A percentile compares a stretch with the other conserved stretches of the same genome.
Evolutionary conservation across 2,113 vertebrate genomes (phyloP).

Genomic region (Bubo blakistoni): DNA sequence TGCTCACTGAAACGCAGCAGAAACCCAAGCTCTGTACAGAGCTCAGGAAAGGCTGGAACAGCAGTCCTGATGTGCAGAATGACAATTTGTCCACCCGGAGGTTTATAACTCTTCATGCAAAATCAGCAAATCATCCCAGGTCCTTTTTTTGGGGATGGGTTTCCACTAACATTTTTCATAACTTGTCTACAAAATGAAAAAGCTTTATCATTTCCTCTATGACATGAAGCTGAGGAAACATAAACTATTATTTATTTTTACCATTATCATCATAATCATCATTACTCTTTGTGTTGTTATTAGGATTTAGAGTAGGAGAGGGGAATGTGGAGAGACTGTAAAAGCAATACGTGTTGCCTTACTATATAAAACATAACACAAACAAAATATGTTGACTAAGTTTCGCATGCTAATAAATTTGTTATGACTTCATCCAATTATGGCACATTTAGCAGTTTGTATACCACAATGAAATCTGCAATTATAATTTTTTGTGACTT

Average conservation of each 20-base stretch:
- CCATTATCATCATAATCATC: neutral
- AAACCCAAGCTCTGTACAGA: neutral
- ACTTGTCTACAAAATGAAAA: neutral
- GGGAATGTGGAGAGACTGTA: neutral
- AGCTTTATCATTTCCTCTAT: neutral
- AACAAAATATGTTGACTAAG: slow-evolving; percentile 15
- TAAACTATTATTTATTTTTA: neutral
- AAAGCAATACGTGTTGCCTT: neutral
- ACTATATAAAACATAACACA: neutral
- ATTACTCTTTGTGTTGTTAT: neutral
- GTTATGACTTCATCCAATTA: slow-evolving; percentile 58
- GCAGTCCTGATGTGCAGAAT: neutral
- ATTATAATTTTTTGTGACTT: slow-evolving; percentile 43
- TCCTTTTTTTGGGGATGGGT: neutral
- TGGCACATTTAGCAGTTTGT: slow-evolving; percentile 29
- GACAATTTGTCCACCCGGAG: neutral
- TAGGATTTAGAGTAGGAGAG: neutral
- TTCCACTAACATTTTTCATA: neutral
- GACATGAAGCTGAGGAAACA: neutral
- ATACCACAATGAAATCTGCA: slow-evolving; percentile 42
- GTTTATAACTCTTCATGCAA: neutral
- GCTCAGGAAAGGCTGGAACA: neutral
- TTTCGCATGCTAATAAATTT: slow-evolving; percentile 45
- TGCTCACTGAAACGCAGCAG: neutral
- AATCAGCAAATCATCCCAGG: neutral